A percentile compares a stretch with the other conserved stretches of the same genome.
Evolutionary conservation across 2,797 vertebrate genomes (phyloP).

Genomic region (Ciconia nigra): DNA sequence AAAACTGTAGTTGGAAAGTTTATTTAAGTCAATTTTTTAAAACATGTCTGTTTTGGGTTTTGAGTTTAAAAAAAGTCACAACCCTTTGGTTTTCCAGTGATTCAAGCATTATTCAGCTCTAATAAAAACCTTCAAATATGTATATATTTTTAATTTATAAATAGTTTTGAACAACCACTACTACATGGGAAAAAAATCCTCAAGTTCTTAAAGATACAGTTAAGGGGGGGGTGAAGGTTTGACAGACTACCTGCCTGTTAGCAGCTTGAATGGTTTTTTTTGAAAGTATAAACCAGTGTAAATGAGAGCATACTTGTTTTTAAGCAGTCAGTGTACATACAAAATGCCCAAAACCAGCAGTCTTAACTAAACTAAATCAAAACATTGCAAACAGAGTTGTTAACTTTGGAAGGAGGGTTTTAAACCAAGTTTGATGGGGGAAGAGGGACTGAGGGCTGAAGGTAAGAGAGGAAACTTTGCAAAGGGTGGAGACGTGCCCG

Average conservation of each 20-base stretch:
- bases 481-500: accelerated
- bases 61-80: background rate
- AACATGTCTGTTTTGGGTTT: background rate
- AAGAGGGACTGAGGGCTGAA: background rate
- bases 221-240: background rate
- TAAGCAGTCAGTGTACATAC: background rate
- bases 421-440: background rate
- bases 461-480: background rate
- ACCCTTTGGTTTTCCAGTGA: background rate
- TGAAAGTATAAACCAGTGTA: background rate
- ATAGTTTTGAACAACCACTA: background rate
- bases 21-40: background rate
- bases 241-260: background rate
- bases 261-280: background rate
- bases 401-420: background rate
- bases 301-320: background rate
- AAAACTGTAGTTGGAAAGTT: background rate
- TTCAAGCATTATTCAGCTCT: background rate
- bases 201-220: background rate
- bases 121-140: background rate
- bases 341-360: background rate
- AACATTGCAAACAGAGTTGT: background rate
- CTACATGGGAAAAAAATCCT: background rate
- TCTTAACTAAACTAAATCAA: background rate
- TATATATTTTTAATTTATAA: background rate